Evolutionary conservation across 2,888 invertebrate genomes (phyloP), one percentile per base, ranked within the genome.

Genomic region (Ophion costatus): DNA sequence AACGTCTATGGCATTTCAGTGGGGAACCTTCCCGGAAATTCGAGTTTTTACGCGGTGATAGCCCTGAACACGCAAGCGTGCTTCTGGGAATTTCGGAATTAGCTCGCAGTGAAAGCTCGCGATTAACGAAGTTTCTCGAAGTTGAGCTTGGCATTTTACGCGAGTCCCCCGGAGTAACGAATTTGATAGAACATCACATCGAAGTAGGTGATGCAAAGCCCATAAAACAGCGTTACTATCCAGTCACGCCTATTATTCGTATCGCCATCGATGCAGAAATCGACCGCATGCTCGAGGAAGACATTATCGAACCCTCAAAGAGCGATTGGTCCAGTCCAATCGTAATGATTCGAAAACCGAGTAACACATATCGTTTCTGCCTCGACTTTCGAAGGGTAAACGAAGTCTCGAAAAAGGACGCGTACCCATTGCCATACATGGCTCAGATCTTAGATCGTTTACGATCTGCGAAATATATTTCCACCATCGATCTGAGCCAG

Each of bases 361-460:
- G 89, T 63, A 38, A 38, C 38, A 38, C 38, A 1, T 38, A 38
- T 9, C 38, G 6, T 38, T 38, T 38, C 5, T 38, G 38, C 1
- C 38, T 38, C 38, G 38, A 38, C 7, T 38, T 38, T 38, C 7
- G 38, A 38, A 38, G 7, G 9, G 38, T 38, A 38, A 38, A 38
- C 38, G 38, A 38, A 38, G 38, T 38, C 7, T 38, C 38, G 38
- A 7, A 38, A 38, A 38, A 38, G 7, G 38, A 38, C 38, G 38
- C 38, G 38, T 38, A 38, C 5, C 38, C 63, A 14, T 14, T 29
- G 14, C 29, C 63, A 9, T 63, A 29, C 4, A 63, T 63, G 63
- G 14, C 69, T 89, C 79, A 86, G 2, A 92, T 91, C 11, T 70
- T 92, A 29, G 88, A 91, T 45, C 86, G 88, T 42, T 83, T 93